These are phyloP conservation scores for Euplagia quadripunctaria DNA, from an alignment of 2,888 invertebrate genomes.

Conservation along the genomic window DNA sequence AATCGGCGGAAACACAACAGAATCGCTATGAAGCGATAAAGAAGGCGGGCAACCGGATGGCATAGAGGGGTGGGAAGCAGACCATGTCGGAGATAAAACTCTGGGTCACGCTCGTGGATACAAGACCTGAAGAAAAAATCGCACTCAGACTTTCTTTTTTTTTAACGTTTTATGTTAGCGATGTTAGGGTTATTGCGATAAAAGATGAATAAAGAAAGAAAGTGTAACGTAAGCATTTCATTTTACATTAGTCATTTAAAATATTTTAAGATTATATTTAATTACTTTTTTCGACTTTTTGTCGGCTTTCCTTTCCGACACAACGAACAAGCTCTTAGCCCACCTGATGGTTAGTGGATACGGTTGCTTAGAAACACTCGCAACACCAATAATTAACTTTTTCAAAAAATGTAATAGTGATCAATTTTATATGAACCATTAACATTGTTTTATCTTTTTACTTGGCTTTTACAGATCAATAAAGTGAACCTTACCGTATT, in stretches of 20 bases:
- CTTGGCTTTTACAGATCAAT: too few relatives aligned
- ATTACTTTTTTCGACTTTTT: too few relatives aligned
- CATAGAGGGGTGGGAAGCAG: slow-evolving; percentile 74
- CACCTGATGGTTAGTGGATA: too few relatives aligned
- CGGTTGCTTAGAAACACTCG: too few relatives aligned
- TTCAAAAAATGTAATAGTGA: too few relatives aligned
- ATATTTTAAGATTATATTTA: background rate
- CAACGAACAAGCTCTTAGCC: too few relatives aligned
- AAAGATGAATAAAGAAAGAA: background rate
- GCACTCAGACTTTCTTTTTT: background rate
- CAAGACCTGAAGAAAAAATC: slow-evolving; percentile 28
- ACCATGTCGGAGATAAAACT: slow-evolving; percentile 67
- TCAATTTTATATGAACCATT: too few relatives aligned
- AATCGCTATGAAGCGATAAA: slow-evolving; percentile 59
- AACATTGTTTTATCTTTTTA: too few relatives aligned
- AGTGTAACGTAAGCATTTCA: background rate
- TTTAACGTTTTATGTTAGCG: background rate
- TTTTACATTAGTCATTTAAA: background rate
- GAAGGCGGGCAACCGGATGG: slow-evolving; percentile 60
- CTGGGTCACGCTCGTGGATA: slow-evolving; percentile 44
- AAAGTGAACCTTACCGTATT: too few relatives aligned
- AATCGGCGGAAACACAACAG: slow-evolving; percentile 71
- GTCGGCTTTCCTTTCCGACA: too few relatives aligned
- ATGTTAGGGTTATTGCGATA: background rate
- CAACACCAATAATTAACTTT: too few relatives aligned